Evolutionary conservation across 2,113 vertebrate genomes (phyloP).

Genomic region (Peromyscus maniculatus): DNA sequence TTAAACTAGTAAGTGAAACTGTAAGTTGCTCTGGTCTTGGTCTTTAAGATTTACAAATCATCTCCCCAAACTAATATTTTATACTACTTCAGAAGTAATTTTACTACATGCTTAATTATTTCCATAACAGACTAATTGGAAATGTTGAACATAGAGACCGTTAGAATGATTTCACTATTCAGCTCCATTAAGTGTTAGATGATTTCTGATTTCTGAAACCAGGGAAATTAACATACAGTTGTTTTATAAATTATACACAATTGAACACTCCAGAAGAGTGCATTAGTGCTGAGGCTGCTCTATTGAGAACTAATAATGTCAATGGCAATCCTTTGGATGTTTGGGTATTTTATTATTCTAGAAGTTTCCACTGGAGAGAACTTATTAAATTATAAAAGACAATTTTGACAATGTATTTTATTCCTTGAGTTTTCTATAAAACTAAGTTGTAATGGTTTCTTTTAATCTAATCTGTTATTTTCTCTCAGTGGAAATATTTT

Average conservation of each 20-base stretch:
- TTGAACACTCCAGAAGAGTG: background rate
- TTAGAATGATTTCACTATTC: background rate
- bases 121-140: background rate
- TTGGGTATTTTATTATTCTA: background rate
- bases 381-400: background rate
- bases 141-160: background rate
- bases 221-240: background rate
- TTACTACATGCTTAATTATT: background rate
- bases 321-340: background rate
- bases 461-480: constrained; percentile 20
- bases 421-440: background rate
- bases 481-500: background rate
- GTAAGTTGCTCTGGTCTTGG: background rate
- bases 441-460: background rate
- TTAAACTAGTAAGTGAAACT: background rate
- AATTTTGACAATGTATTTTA: background rate
- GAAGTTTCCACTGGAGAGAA: background rate
- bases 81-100: background rate
- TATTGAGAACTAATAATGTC: background rate
- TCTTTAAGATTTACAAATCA: background rate
- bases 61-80: constrained; percentile 3
- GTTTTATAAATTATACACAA: constrained; percentile 29
- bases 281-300: background rate
- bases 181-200: background rate
- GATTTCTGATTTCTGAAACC: background rate